Evolutionary conservation across 1,140 invertebrate species (phyloP).

Genomic region (Triops longicaudatus): DNA sequence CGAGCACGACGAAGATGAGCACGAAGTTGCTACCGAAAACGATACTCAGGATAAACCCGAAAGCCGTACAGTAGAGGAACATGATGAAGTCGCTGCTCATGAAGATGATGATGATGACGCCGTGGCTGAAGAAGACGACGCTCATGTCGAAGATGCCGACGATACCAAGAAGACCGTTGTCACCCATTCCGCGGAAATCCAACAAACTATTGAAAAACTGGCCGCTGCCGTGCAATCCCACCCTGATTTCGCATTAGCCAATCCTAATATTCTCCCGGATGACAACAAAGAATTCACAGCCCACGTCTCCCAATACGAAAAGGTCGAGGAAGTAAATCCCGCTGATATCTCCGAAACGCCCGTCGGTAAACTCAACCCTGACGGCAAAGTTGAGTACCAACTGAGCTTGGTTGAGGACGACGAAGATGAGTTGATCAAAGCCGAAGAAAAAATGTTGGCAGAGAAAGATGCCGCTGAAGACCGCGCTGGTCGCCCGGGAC

Average conservation of each 20-base stretch:
- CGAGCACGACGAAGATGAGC: not conserved
- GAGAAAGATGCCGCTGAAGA: not conserved
- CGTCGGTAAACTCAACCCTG: not conserved
- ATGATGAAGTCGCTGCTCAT: not conserved
- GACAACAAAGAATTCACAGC: not conserved
- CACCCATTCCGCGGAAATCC: not conserved
- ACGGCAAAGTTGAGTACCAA: not conserved
- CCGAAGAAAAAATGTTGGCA: not conserved
- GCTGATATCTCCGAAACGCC: not conserved
- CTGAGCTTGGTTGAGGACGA: not conserved
- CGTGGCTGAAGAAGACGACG: not conserved
- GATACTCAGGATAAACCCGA: not conserved
- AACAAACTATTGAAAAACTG: not conserved
- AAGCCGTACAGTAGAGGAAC: not conserved
- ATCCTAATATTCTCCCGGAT: not conserved
- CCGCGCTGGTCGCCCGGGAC: not conserved
- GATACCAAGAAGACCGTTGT: not conserved
- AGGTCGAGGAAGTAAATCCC: not conserved
- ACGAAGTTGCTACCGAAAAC: not conserved
- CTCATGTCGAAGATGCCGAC: not conserved
- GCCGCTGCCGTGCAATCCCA: not conserved
- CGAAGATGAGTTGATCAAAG: not conserved
- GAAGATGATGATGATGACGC: not conserved
- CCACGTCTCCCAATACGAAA: not conserved
- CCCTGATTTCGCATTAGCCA: not conserved